These are phyloP conservation scores for Podarcis muralis DNA, from an alignment of 2,113 vertebrate species.

Conservation along the genomic window DNA sequence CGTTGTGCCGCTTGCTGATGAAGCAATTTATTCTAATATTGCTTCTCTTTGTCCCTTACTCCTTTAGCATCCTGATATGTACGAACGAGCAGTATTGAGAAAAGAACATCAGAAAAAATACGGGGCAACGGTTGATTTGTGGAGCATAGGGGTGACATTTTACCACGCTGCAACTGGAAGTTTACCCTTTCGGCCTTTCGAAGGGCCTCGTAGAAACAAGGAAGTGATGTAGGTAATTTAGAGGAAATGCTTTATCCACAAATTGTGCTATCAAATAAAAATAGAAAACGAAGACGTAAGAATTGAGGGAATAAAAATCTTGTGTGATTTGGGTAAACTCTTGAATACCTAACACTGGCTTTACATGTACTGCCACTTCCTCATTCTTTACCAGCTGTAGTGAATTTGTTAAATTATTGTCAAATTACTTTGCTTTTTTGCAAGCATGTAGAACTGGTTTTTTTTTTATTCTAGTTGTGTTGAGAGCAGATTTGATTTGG, in stretches of 20 bases:
- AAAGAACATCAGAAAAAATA: constrained; percentile 99
- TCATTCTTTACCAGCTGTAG: not conserved
- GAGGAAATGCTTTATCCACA: constrained; percentile 18
- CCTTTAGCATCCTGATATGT: constrained; percentile 94
- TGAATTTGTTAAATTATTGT: not conserved
- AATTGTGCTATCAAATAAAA: not conserved
- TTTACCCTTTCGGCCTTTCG: constrained; percentile 95
- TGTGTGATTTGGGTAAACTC: not conserved
- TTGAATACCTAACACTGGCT: not conserved
- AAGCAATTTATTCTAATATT: not conserved
- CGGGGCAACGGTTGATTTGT: constrained; percentile 94
- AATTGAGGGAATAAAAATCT: not conserved
- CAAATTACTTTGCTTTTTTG: not conserved
- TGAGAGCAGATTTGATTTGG: not conserved
- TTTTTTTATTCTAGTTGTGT: constrained; percentile 7
- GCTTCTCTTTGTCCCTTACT: not conserved
- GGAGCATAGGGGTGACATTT: constrained; percentile 98
- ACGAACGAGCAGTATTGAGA: constrained; percentile 93
- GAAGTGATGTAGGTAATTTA: constrained; percentile 94
- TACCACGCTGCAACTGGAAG: constrained; percentile 96
- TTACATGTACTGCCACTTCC: not conserved
- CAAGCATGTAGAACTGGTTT: not conserved
- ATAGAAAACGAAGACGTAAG: not conserved
- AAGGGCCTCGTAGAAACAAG: constrained; percentile 96
- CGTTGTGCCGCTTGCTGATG: not conserved